Evolutionary conservation across 2,888 invertebrate genomes (phyloP), one percentile per base, ranked within the genome.

Genomic region (Argyra leucocephala): DNA sequence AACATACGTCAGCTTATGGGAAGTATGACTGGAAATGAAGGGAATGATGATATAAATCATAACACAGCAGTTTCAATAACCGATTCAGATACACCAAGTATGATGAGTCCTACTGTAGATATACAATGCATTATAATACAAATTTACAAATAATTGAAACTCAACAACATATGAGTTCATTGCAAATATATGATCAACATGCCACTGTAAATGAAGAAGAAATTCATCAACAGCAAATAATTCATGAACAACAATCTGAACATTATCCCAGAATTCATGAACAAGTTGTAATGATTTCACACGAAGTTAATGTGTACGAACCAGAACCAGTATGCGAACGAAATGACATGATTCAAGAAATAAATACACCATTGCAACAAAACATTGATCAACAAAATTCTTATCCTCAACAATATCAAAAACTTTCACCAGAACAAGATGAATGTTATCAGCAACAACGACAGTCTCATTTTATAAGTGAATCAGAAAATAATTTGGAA

Each of bases 141-240:
- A 77, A 78, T 67, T 70, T 77, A 64, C 78, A 76, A 61, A 67
- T 69, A 65, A 36, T 71, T 3, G 77, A 78, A 57, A 71, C 78
- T 65, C 77, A 78, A 65, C 79, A 78, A 60, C 79, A 78, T 68
- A 75, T 79, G 78, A 70, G 75, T 24, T 75, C 76, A 7, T 73
- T 79, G 74, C 79, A 79, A 68, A 74, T 79, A 31, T 79, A 76
- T 63, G 78, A 78, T 64, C 75, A 78, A 12, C 70, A 72, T 12
- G 10, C 65, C 37, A 24, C 57, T 37, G 24, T 58, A 58, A 12
- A 62, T 6, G 57, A 10, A 64, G 63, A 64, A 58, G 68, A 63
- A 10, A 24, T 36, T 22, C 31, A 64, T 24, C 59, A 63, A 10
- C 36, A 64, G 21, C 26, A 67, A 22, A 66, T 68, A 64, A n/a